phyloP scores from a whole-genome alignment of 2,888 invertebrate species.

The Shargacucullia verbasci region DNA sequence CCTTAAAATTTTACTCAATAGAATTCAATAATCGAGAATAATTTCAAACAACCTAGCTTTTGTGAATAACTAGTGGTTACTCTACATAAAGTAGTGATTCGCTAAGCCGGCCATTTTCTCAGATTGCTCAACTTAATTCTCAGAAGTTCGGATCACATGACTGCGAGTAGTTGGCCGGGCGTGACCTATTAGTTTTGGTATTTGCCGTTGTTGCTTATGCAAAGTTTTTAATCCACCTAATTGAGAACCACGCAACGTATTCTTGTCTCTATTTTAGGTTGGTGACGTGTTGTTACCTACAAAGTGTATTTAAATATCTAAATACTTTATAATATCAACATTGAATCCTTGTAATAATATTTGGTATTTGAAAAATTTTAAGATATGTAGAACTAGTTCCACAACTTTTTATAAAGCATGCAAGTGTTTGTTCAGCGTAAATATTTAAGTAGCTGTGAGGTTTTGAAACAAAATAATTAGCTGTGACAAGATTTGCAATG shows the following conservation, averaged over 20 bases:
- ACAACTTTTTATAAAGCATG: neutral
- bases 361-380: no score
- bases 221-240: conserved; percentile 20
- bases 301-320: neutral
- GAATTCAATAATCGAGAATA: conserved; percentile 12
- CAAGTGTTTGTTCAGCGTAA: neutral
- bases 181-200: conserved; percentile 50
- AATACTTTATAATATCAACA: no score
- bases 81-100: conserved; percentile 34
- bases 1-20: conserved; percentile 2
- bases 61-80: conserved; percentile 21
- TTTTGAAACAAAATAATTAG: neutral
- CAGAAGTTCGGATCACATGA: conserved; percentile 50
- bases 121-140: conserved; percentile 51
- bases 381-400: no score
- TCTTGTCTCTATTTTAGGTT: conserved; percentile 14
- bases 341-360: no score
- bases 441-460: no score
- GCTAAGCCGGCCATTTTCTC: conserved; percentile 36
- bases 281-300: conserved; percentile 10
- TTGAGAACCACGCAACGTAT: conserved; percentile 6
- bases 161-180: conserved; percentile 31
- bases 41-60: conserved; percentile 12
- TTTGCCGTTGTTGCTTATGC: conserved; percentile 35
- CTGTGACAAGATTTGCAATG: neutral